Base-by-base conservation (phyloP, 92 coral and sea anemone genomes). In the Porites rus region DNA sequence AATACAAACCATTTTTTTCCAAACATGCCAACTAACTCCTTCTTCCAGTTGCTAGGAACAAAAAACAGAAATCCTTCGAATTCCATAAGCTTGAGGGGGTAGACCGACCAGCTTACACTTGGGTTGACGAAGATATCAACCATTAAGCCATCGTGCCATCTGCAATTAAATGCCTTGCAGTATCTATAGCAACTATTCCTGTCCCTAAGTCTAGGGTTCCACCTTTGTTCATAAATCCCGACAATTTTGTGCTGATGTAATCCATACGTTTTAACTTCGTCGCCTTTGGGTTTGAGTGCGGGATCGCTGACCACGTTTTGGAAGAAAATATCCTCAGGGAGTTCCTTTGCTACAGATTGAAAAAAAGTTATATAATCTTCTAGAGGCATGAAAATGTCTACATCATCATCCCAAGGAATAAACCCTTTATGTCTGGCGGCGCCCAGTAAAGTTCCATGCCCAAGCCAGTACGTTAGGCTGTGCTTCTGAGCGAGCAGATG, bases 391-490 rank as follows among this genome's bases (percentile, higher is more conserved):
- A 86, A 83, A 67, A 94, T 81, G 51, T 94, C 98, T 10, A 69
- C 71, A 64, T 94, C 95, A 7, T 72, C 21, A n/a, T 94, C 98
- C 98, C 98, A 94, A 67, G 98, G 98, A 61, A 94, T 82, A 22
- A 90, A 87, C 18, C 98, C 98, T 10, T 62, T 65, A 58, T 94
- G 98, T 83, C 95, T 87, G 6, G 95, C 94, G 25, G 98, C 95
- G 7, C 95, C 98, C 2, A 94, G 91, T 0, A 94, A 87, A 31
- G 98, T 87, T 17, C 92, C 98, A 1, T 84, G 74, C 10, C 87
- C 77, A 4, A 94, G 71, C 98, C 98, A 94, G 76, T 92, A 92
- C 6, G 46, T 56, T n/a, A 92, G 66, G 19, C 82, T 74, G 74
- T 94, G 86, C 76, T 92, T 92, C 53, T 79, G 88, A 2, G 93